Evolutionary conservation across 2,113 vertebrate species (phyloP), one percentile per base, ranked within the genome.

Genomic region (Gymnocephalus cernua): DNA sequence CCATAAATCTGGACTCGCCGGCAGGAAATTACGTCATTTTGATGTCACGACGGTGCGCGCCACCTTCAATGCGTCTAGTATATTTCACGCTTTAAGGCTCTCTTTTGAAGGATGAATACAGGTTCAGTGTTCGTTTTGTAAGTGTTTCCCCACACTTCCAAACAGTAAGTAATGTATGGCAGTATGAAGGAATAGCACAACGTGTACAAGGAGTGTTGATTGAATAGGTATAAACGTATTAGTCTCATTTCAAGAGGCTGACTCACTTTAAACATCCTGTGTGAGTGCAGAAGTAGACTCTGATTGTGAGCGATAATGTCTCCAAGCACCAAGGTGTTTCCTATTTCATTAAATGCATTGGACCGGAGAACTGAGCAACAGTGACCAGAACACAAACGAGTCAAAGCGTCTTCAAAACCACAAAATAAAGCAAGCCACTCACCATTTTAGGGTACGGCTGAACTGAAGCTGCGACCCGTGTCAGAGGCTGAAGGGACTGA

Each of bases 261-360:
- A 6, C n/a, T 70, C 13, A 15, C 6, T 29, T 25, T 1, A 57
- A 50, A 29, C 21, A 82, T 82, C 84, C 74, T 86, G 82, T 73
- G 25, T 19, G 21, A 74, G 25, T 44, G 45, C 77, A 74, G 66
- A 57, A 51, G n/a, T n/a, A 2, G 19, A 13, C 58, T 77, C 38
- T 51, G 56, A 68, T 63, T 80, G 51, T 69, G 15, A 54, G 0
- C 2, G 61, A 84, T 79, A 32, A 67, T 1, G 4, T 64, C 16
- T 78, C 54, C 1, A 72, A 32, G 4, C 10, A 4, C 8, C 14
- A 13, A 67, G 6, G n/a, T 23, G 27, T 19, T 23, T 73, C 29
- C 14, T n/a, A 48, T 23, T 53, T 65, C 29, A 65, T 4, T 10
- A 2, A 44, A 64, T 32, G 1, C n/a, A 25, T 7, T 11, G 4